Percentiles rank a stretch among this genome's conserved stretches.
Evolutionary conservation across 2,797 vertebrate species (phyloP).

Genomic region (Sebastes aleutianus): DNA sequence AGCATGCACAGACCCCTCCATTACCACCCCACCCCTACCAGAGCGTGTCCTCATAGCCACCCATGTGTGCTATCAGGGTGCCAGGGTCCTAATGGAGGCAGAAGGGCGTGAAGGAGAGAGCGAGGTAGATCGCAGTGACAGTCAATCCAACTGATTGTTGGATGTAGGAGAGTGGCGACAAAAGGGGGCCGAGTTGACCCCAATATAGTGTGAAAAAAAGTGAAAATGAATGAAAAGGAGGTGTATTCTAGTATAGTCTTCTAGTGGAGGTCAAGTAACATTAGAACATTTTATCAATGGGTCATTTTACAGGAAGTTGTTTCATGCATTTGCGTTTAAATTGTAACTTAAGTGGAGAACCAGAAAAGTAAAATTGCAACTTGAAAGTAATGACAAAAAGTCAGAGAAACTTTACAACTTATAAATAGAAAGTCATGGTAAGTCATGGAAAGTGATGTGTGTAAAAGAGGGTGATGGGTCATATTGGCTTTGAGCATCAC

Average conservation of each 20-base stretch:
- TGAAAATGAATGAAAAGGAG: neutral
- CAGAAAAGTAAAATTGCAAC: neutral
- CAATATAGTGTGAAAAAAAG: neutral
- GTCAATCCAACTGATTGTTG: conserved; percentile 62
- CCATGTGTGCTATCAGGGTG: conserved; percentile 60
- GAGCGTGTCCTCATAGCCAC: conserved; percentile 43
- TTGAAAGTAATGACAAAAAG: neutral
- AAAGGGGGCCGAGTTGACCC: conserved; percentile 20
- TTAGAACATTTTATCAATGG: neutral
- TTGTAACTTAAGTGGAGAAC: neutral
- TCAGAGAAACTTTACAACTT: neutral
- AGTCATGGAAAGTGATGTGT: neutral
- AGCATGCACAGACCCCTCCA: conserved; percentile 23
- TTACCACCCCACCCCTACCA: conserved; percentile 38
- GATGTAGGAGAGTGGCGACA: neutral
- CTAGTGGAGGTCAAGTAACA: neutral
- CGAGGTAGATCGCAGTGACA: conserved; percentile 57
- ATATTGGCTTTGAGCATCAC: conserved; percentile 15
- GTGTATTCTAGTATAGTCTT: neutral
- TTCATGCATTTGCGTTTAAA: neutral
- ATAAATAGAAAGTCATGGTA: neutral
- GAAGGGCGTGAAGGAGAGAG: conserved; percentile 90
- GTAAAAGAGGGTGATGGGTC: neutral
- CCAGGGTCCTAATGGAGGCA: conserved; percentile 84
- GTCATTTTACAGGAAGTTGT: neutral